These are phyloP conservation scores for Gracilinanus agilis DNA, from an alignment of 2,113 vertebrate genomes.

Conservation along the genomic window DNA sequence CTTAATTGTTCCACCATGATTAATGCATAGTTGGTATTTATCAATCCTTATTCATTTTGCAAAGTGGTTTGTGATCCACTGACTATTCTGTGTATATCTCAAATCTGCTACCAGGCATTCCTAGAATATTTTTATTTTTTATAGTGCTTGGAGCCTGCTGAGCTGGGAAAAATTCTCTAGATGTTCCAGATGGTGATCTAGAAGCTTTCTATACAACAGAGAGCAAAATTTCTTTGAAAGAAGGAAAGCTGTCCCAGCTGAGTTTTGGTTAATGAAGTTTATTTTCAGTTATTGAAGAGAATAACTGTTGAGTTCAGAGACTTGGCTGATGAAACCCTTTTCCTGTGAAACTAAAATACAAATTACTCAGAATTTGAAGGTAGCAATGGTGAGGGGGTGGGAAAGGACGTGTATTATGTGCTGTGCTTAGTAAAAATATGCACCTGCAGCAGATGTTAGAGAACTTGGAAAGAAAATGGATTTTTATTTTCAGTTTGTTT, in stretches of 20 bases:
- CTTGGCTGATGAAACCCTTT: conserved; percentile 36
- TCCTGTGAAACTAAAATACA: conserved; percentile 33
- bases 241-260: neutral
- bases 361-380: conserved; percentile 7
- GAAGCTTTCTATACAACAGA: conserved; percentile 24
- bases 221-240: conserved; percentile 32
- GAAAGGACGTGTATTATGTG: accelerated
- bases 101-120: neutral
- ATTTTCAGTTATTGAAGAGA: conserved; percentile 13
- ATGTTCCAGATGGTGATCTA: neutral
- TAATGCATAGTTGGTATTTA: neutral
- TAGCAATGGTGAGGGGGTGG: neutral
- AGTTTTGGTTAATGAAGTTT: conserved; percentile 27
- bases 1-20: neutral
- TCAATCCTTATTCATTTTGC: neutral
- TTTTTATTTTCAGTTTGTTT: conserved; percentile 2
- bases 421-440: neutral
- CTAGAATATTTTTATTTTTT: neutral
- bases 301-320: conserved; percentile 9
- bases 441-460: neutral
- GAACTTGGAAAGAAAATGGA: conserved; percentile 28
- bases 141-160: neutral
- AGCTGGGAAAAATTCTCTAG: neutral
- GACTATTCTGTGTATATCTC: neutral
- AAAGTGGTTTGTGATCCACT: neutral